Percentiles rank a stretch among this genome's conserved stretches.
Conservation (phyloP, 2,797 vertebrate genomes). For the Myripristis jacobus region DNA sequence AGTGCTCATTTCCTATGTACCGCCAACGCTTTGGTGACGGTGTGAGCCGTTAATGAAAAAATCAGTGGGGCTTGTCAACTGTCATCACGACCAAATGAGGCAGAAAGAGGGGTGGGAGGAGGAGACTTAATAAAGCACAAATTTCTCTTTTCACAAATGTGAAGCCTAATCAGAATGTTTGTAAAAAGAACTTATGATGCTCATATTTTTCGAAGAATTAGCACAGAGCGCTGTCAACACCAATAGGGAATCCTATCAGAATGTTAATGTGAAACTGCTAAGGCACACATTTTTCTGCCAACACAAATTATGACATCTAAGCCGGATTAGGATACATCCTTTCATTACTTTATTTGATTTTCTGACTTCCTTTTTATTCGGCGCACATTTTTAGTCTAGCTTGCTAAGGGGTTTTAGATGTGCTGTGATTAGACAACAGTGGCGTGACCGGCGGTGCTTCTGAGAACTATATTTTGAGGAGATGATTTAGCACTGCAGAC, state of each 20-base stretch:
- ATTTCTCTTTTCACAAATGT: slow-evolving; percentile 56
- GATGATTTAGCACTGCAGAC: slow-evolving; percentile 5
- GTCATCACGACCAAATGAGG: slow-evolving; percentile 73
- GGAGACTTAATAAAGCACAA: slow-evolving; percentile 59
- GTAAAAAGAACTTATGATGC: slow-evolving; percentile 3
- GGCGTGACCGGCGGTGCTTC: slow-evolving; percentile 6
- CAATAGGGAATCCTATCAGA: slow-evolving; percentile 62
- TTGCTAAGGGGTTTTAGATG: slow-evolving; percentile 36
- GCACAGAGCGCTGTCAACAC: slow-evolving; percentile 42
- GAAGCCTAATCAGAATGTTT: slow-evolving; percentile 62
- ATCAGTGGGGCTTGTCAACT: slow-evolving; percentile 71
- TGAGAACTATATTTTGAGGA: slow-evolving; percentile 7
- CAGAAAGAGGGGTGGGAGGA: slow-evolving; percentile 50
- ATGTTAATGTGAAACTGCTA: slow-evolving; percentile 51
- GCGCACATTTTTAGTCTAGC: slow-evolving; percentile 45
- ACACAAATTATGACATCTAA: slow-evolving; percentile 64
- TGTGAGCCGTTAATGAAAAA: slow-evolving; percentile 75
- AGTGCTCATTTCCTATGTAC: slow-evolving; percentile 78
- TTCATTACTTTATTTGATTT: slow-evolving; percentile 62
- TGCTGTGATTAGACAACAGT: slow-evolving; percentile 21
- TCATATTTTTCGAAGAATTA: slow-evolving; percentile 41
- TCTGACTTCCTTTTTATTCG: slow-evolving; percentile 36
- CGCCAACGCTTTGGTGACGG: slow-evolving; percentile 46
- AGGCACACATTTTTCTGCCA: slow-evolving; percentile 55
- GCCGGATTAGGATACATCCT: slow-evolving; percentile 57